phyloP scores from a whole-genome alignment of 2,888 invertebrate genomes.

The Actias luna region DNA sequence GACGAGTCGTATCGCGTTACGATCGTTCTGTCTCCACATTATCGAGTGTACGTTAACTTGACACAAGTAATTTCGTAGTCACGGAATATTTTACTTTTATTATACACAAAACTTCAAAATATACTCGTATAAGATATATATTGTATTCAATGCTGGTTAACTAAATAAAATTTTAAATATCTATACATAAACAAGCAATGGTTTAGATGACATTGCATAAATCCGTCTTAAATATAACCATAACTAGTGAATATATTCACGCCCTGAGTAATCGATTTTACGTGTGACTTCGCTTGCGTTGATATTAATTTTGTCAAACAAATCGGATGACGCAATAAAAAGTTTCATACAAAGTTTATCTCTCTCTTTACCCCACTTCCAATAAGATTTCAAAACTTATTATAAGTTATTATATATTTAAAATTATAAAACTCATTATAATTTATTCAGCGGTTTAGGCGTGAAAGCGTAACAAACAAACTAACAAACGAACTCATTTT shows the following conservation, averaged over 20 bases:
- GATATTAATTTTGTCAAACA: no score
- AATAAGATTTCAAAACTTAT: no score
- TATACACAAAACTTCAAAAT: background rate
- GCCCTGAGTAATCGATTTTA: background rate
- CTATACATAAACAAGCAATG: background rate
- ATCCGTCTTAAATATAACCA: background rate
- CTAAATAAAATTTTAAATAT: background rate
- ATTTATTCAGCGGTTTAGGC: no score
- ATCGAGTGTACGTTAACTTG: slow-evolving; percentile 7
- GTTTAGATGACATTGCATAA: background rate
- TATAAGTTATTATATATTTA: no score
- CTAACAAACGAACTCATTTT: no score
- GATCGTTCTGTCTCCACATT: background rate
- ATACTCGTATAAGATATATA: background rate
- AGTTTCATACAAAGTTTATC: no score
- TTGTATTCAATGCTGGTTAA: background rate
- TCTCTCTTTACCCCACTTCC: no score
- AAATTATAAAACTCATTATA: no score
- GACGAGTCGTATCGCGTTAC: background rate
- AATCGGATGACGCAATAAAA: no score
- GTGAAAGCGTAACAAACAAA: no score
- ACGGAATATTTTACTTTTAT: background rate
- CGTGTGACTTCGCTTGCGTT: no score
- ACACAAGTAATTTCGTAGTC: background rate
- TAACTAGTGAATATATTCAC: background rate